These are phyloP conservation scores for Callionymus lyra DNA, from an alignment of 2,113 vertebrate species.

Conservation along the genomic window DNA sequence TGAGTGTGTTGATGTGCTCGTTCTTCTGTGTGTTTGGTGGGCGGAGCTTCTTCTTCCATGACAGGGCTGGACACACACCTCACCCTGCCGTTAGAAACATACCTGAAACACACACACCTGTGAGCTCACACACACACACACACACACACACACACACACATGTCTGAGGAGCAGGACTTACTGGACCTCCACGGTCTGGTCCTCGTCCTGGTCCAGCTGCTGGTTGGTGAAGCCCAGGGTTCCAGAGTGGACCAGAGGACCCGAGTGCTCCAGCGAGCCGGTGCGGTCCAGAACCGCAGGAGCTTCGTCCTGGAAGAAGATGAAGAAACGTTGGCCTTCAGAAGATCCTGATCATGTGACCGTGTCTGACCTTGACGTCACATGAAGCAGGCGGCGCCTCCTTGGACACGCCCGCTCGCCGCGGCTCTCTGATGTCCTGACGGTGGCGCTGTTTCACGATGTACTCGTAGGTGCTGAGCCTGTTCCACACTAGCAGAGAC, in stretches of 20 bases:
- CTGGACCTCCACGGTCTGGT: conserved; percentile 37
- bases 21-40: conserved; percentile 30
- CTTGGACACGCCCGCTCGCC: conserved; percentile 41
- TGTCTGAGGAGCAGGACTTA: background rate
- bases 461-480: conserved; percentile 90
- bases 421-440: conserved; percentile 63
- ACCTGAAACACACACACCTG: conserved; percentile 30
- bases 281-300: too few relatives aligned
- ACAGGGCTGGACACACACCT: conserved; percentile 37
- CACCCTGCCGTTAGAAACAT: conserved; percentile 44
- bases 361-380: conserved; percentile 63
- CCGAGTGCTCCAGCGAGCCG: too few relatives aligned
- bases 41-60: conserved; percentile 39
- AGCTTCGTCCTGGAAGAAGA: too few relatives aligned
- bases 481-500: conserved; percentile 81
- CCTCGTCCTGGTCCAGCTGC: conserved; percentile 64
- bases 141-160: background rate
- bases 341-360: background rate
- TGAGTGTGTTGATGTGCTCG: conserved; percentile 21
- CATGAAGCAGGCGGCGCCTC: conserved; percentile 52
- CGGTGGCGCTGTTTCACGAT: conserved; percentile 84
- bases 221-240: conserved; percentile 72
- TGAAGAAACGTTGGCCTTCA: too few relatives aligned
- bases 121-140: conserved; percentile 3
- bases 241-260: conserved; percentile 44